Evolutionary conservation across 2,797 vertebrate genomes (phyloP).

Genomic region (Moxostoma hubbsi): DNA sequence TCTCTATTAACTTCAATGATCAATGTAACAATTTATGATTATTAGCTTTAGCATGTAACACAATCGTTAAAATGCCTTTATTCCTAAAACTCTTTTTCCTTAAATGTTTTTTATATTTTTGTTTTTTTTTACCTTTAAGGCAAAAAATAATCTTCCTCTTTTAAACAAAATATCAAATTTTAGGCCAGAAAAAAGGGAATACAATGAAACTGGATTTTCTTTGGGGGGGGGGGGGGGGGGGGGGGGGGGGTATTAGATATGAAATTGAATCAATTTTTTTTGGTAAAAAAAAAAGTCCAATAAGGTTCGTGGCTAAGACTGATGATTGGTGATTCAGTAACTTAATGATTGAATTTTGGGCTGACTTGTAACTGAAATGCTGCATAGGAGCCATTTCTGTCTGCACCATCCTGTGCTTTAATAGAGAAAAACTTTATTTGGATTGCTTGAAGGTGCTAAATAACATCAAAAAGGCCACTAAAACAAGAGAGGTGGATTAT

Average conservation of each 20-base stretch:
- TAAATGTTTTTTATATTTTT: no score
- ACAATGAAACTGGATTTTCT: no score
- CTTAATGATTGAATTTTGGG: neutral
- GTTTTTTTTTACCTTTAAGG: neutral
- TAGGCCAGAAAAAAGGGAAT: neutral
- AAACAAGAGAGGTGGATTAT: neutral
- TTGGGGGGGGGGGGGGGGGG: no score
- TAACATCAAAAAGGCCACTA: conserved; percentile 50
- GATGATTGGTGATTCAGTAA: neutral
- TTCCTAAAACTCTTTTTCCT: neutral
- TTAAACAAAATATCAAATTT: neutral
- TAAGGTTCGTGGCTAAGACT: no score
- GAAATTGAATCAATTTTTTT: neutral
- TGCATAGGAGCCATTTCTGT: neutral
- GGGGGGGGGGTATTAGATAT: neutral
- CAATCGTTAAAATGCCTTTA: neutral
- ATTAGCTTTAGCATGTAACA: neutral
- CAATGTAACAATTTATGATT: conserved; percentile 6
- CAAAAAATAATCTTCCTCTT: neutral
- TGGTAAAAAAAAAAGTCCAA: neutral
- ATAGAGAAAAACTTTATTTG: conserved; percentile 15
- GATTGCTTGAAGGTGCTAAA: conserved; percentile 45
- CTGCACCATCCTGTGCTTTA: conserved; percentile 29
- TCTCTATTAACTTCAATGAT: neutral
- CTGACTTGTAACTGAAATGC: neutral